Base-by-base conservation (phyloP, 2,797 vertebrate genomes). In the Decapterus maruadsi region DNA sequence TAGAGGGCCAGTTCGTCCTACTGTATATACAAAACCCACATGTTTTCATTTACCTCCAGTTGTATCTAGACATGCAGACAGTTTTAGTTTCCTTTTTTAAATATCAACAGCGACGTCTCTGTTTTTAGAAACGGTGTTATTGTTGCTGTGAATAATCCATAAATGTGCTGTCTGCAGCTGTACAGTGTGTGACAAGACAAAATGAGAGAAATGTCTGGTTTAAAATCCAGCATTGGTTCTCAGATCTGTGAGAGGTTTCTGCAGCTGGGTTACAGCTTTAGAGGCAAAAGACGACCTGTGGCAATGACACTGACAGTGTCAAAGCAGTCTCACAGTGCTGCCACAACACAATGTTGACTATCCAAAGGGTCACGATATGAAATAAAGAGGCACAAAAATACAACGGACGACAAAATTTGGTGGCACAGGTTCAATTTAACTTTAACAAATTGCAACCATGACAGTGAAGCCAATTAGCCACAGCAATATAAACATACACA, bases 1-100 rank as follows among this genome's bases (percentile, higher is more conserved):
- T 60, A 57, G 73, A 78, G 43, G 65, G 43, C 38, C 13, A 59
- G 72, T 68, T 78, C 26, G 48, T 70, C 56, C 60, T 70, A 74
- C 78, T 17, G 26, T 26, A 26, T n/a, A 55, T 9, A 40, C 42
- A 36, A 31, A 54, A n/a, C 29, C 0, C 1, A 0, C 1, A 17
- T 60, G 59, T 58, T 38, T 56, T 64, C 53, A 48, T 63, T 71
- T 31, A 14, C 20, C 43, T 59, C 31, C 3, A 6, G 16, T 42
- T 22, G 34, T 6, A 8, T 48, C 20, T 14, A 40, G 48, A 12
- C 48, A 56, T 77, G 54, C 50, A 71, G 61, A 68, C n/a, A 0
- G 7, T 57, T 75, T 77, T 16, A 51, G 31, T 42, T n/a, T 12
- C 2, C 1, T 26, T 53, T 45, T 26, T 29, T 26, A 22, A 48